Evolutionary conservation across 2,888 invertebrate genomes (phyloP).

Genomic region (Torymus auratus): DNA sequence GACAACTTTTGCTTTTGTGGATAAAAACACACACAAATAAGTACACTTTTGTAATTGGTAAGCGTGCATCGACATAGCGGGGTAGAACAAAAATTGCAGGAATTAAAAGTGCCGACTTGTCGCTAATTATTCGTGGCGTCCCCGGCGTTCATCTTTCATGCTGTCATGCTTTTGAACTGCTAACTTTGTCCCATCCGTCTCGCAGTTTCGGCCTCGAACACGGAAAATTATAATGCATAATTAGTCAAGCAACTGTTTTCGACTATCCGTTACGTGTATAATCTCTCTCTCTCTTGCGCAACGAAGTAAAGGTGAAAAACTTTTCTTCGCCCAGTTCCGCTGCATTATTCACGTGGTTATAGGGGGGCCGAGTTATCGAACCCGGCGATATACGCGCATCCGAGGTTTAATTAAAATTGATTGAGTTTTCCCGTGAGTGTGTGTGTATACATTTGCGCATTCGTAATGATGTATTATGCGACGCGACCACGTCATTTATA

Average conservation of each 20-base stretch:
- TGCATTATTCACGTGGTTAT: too few species aligned
- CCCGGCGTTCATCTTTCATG: constrained; percentile 34
- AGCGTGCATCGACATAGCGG: background rate
- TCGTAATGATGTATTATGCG: too few species aligned
- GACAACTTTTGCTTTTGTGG: too few species aligned
- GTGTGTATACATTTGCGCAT: too few species aligned
- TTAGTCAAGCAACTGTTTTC: constrained; percentile 21
- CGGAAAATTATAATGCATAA: constrained; percentile 29
- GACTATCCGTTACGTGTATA: background rate
- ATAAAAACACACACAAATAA: too few species aligned
- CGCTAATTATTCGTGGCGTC: constrained; percentile 25
- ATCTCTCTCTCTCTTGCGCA: background rate
- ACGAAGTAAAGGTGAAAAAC: background rate
- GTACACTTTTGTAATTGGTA: too few species aligned
- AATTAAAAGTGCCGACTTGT: constrained; percentile 31
- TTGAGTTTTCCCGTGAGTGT: too few species aligned
- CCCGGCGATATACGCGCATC: too few species aligned
- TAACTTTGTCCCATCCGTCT: constrained; percentile 39
- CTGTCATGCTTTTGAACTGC: constrained; percentile 36
- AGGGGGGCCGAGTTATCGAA: too few species aligned
- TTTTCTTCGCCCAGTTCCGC: too few species aligned
- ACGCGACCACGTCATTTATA: too few species aligned
- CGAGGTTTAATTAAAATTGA: too few species aligned
- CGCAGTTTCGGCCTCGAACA: background rate
- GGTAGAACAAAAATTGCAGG: background rate